Conservation (phyloP, 1,140 invertebrate species). For the Formica exsecta region DNA sequence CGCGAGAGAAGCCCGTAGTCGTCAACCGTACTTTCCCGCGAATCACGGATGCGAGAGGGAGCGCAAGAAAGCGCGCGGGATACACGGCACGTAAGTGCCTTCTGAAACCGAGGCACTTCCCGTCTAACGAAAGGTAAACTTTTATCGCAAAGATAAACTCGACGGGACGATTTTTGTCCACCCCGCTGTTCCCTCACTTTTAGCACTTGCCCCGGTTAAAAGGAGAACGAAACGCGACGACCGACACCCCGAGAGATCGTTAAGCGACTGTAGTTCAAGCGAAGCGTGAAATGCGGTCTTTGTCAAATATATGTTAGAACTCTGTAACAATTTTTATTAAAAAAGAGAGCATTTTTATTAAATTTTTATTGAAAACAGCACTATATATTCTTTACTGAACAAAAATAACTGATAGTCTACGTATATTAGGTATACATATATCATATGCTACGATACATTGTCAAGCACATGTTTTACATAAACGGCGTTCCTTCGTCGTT, state of each 20-base stretch:
- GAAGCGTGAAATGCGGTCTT: neutral
- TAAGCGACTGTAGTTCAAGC: conserved; percentile 7
- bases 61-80: conserved; percentile 53
- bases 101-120: conserved; percentile 76
- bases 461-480: conserved; percentile 14
- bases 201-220: conserved; percentile 45
- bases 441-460: neutral
- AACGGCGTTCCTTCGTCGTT: neutral
- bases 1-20: conserved; percentile 22
- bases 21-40: conserved; percentile 61
- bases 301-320: neutral
- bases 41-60: conserved; percentile 67
- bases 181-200: conserved; percentile 49
- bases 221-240: conserved; percentile 32
- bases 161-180: conserved; percentile 64
- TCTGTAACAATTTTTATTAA: neutral
- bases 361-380: neutral
- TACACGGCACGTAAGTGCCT: conserved; percentile 70
- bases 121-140: conserved; percentile 83
- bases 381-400: neutral
- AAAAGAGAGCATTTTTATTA: neutral
- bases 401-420: neutral
- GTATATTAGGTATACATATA: neutral
- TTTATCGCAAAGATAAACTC: conserved; percentile 78
- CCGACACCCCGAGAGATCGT: conserved; percentile 53